Conservation (phyloP, 2,113 vertebrate genomes). For the Takifugu flavidus region DNA sequence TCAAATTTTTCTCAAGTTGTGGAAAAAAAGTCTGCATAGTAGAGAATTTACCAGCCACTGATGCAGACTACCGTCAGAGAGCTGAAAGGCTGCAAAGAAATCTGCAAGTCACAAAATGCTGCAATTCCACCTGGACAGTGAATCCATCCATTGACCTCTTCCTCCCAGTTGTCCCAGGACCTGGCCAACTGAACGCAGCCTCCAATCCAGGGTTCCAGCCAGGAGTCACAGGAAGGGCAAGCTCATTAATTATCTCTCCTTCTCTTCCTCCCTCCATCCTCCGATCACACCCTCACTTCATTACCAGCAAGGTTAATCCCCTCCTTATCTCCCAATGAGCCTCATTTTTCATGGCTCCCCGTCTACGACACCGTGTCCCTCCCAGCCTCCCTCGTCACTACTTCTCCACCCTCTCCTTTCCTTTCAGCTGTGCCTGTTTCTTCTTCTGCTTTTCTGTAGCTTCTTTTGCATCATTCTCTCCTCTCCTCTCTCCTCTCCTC, state of each 20-base stretch:
- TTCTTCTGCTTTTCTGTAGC: background rate
- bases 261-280: conserved; percentile 48
- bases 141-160: background rate
- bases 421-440: conserved; percentile 1
- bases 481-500: conserved; percentile 25
- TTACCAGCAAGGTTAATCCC: conserved; percentile 93
- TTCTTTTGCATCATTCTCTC: conserved; percentile 5
- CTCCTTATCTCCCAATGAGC: conserved; percentile 73
- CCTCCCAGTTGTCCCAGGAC: conserved; percentile 51
- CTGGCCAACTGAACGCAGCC: conserved; percentile 42
- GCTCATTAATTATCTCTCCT: conserved; percentile 84
- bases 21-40: no score
- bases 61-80: no score
- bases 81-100: no score
- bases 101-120: no score
- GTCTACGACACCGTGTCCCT: conserved; percentile 41
- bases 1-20: no score
- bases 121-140: no score
- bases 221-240: conserved; percentile 79
- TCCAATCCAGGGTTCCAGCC: conserved; percentile 48
- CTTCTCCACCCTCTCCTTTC: conserved; percentile 8
- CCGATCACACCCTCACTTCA: conserved; percentile 76
- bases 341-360: conserved; percentile 80
- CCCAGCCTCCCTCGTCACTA: conserved; percentile 25
- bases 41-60: no score